Conservation (phyloP, 2,113 vertebrate species). For the Myocastor coypus region DNA sequence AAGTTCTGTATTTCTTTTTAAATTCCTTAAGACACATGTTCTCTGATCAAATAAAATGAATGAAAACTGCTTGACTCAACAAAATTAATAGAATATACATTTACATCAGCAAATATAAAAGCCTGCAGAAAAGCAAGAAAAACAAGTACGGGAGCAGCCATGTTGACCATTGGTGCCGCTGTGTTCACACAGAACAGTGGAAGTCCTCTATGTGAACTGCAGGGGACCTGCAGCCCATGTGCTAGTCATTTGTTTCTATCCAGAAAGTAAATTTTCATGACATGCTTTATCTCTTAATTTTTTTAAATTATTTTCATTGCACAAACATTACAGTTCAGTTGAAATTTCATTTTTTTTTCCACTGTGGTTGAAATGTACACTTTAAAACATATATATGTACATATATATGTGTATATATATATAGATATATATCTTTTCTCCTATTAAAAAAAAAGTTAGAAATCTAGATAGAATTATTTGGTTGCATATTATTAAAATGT, state of each 20-base stretch:
- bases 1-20: neutral
- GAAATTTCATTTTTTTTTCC: neutral
- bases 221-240: neutral
- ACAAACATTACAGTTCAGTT: too few species aligned
- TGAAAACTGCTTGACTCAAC: neutral
- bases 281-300: neutral
- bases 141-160: neutral
- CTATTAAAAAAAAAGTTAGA: slow-evolving; percentile 56
- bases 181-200: neutral
- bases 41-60: neutral
- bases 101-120: slow-evolving; percentile 38
- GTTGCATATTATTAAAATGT: slow-evolving; percentile 36
- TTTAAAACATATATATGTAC: neutral
- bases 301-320: neutral
- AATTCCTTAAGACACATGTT: neutral
- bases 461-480: slow-evolving; percentile 38
- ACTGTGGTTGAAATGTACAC: slow-evolving; percentile 13
- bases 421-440: neutral
- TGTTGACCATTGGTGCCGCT: neutral
- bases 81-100: neutral
- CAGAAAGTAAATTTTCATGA: neutral
- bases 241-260: neutral
- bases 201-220: neutral
- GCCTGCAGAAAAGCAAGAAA: neutral
- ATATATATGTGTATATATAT: neutral